Conservation (phyloP, 1,140 invertebrate genomes). For the Zelostemma sp. region DNA sequence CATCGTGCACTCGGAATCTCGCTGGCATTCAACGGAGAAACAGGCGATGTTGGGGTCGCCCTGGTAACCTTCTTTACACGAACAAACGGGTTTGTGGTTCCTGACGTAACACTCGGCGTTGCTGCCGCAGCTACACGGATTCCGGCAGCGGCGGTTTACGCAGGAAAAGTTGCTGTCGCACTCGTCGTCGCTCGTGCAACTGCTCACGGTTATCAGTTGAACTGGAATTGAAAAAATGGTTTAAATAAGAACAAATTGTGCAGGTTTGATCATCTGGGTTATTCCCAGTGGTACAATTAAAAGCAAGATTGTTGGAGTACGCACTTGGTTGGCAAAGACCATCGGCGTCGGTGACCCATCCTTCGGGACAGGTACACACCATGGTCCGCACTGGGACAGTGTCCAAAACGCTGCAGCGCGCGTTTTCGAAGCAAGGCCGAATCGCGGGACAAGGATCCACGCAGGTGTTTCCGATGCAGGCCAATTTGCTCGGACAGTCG, state of each 20-base stretch:
- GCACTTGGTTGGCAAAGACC: too few relatives aligned
- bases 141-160: slow-evolving; percentile 85
- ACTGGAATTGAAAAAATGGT: too few relatives aligned
- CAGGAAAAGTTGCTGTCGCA: slow-evolving; percentile 85
- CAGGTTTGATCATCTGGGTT: too few relatives aligned
- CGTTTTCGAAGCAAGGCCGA: slow-evolving; percentile 78
- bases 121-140: slow-evolving; percentile 88
- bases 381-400: slow-evolving; percentile 86
- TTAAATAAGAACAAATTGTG: too few relatives aligned
- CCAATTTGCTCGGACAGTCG: slow-evolving; percentile 83
- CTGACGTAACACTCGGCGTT: slow-evolving; percentile 86
- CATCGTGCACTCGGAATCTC: slow-evolving; percentile 83
- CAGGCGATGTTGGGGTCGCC: slow-evolving; percentile 88
- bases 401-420: slow-evolving; percentile 83
- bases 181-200: slow-evolving; percentile 83
- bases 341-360: slow-evolving; percentile 82
- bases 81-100: slow-evolving; percentile 88
- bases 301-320: too few relatives aligned
- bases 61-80: slow-evolving; percentile 84
- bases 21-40: slow-evolving; percentile 81
- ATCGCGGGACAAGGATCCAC: slow-evolving; percentile 83
- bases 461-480: slow-evolving; percentile 84
- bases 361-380: slow-evolving; percentile 86
- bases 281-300: too few relatives aligned
- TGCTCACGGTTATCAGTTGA: slow-evolving; percentile 75